Conservation (phyloP, 2,888 invertebrate species). For the Apoda limacodes region DNA sequence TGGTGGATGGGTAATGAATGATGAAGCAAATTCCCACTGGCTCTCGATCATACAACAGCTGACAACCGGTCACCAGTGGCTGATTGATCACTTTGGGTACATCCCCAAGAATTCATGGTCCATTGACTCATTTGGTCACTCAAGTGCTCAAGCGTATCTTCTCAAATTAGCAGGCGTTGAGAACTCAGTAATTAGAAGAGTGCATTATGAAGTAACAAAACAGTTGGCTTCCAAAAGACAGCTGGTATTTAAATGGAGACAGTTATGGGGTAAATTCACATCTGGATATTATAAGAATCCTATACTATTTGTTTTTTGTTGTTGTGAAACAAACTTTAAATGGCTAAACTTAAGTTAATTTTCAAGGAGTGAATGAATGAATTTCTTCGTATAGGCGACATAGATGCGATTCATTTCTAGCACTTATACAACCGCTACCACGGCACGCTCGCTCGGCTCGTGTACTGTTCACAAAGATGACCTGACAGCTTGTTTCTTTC, state of each 20-base stretch:
- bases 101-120: constrained; percentile 86
- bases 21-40: constrained; percentile 97
- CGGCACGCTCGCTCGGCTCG: too few species aligned
- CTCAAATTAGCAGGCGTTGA: constrained; percentile 83
- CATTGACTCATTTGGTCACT: constrained; percentile 95
- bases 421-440: too few species aligned
- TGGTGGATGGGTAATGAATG: constrained; percentile 99
- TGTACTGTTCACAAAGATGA: too few species aligned
- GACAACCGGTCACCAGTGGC: constrained; percentile 96
- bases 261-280: constrained; percentile 85
- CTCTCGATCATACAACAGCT: constrained; percentile 89
- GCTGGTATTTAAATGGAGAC: constrained; percentile 95
- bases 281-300: too few species aligned
- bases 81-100: constrained; percentile 82
- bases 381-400: too few species aligned
- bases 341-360: too few species aligned
- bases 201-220: constrained; percentile 97
- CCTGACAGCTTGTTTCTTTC: too few species aligned
- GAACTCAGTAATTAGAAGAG: constrained; percentile 87
- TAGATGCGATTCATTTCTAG: too few species aligned
- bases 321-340: too few species aligned
- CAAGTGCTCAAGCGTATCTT: constrained; percentile 86
- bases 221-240: constrained; percentile 83
- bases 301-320: too few species aligned
- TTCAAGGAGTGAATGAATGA: too few species aligned